Evolutionary conservation across 2,797 vertebrate genomes (phyloP).

Genomic region (Peromyscus eremicus): DNA sequence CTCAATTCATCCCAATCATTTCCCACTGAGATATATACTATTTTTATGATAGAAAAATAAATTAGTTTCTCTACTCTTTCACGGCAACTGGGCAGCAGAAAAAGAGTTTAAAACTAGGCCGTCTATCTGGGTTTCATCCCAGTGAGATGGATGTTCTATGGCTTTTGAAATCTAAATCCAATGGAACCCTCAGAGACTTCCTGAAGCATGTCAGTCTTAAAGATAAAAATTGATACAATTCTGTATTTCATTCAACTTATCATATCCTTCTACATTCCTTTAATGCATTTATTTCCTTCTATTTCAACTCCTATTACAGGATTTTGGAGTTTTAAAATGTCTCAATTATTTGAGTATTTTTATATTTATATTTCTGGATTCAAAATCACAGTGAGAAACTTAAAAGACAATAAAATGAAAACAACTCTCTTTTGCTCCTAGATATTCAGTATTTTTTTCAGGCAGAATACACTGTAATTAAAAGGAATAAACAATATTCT

Average conservation of each 20-base stretch:
- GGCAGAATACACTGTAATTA: neutral
- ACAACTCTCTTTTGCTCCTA: neutral
- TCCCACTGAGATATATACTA: neutral
- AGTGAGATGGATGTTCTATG: neutral
- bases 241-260: neutral
- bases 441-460: neutral
- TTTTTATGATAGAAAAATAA: neutral
- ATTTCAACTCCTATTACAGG: neutral
- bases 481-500: neutral
- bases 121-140: neutral
- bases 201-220: neutral
- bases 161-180: constrained; percentile 3
- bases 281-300: neutral
- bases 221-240: neutral
- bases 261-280: neutral
- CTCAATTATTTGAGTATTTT: neutral
- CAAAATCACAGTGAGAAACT: neutral
- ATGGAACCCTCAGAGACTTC: neutral
- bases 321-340: neutral
- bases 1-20: neutral
- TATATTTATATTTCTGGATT: neutral
- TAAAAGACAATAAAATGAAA: neutral
- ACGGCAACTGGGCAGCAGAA: neutral
- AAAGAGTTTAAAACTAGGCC: neutral
- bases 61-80: neutral